Percentiles rank a stretch among this genome's conserved stretches.
Evolutionary conservation across 2,113 vertebrate species (phyloP).

Genomic region (Ramphastos sulfuratus): DNA sequence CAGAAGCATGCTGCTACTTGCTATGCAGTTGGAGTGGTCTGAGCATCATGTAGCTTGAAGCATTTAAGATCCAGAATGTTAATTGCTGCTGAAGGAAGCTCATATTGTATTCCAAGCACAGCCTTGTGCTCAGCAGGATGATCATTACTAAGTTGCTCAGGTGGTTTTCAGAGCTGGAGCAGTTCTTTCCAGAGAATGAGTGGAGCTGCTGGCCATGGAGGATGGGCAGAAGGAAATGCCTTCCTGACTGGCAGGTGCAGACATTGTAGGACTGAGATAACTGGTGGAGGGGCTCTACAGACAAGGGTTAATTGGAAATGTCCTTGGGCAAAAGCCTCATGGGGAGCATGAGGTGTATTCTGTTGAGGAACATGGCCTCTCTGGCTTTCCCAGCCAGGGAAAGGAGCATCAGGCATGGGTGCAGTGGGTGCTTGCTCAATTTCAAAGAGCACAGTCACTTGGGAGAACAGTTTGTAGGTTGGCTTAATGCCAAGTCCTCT

Average conservation of each 20-base stretch:
- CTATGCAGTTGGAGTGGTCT: background rate
- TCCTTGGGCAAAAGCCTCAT: background rate
- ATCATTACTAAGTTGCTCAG: background rate
- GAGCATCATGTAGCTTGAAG: background rate
- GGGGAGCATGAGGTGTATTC: background rate
- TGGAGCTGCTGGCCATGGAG: background rate
- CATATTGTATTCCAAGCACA: background rate
- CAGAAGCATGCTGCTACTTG: background rate
- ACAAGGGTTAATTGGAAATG: background rate
- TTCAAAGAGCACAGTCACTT: background rate
- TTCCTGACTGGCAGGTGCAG: background rate
- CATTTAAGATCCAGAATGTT: conserved; percentile 23
- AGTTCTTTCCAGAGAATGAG: background rate
- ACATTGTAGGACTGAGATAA: background rate
- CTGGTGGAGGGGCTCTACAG: background rate
- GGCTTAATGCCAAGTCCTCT: background rate
- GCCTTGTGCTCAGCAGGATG: background rate
- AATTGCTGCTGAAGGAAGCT: background rate
- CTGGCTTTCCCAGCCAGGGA: background rate
- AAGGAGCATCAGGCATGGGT: background rate
- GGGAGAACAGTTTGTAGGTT: background rate
- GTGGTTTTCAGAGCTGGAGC: background rate
- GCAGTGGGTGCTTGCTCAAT: background rate
- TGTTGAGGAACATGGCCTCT: background rate
- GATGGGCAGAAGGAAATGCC: background rate